These are phyloP conservation scores for Benthosema pterotum DNA, from an alignment of 2,797 vertebrate species.

Conservation along the genomic window DNA sequence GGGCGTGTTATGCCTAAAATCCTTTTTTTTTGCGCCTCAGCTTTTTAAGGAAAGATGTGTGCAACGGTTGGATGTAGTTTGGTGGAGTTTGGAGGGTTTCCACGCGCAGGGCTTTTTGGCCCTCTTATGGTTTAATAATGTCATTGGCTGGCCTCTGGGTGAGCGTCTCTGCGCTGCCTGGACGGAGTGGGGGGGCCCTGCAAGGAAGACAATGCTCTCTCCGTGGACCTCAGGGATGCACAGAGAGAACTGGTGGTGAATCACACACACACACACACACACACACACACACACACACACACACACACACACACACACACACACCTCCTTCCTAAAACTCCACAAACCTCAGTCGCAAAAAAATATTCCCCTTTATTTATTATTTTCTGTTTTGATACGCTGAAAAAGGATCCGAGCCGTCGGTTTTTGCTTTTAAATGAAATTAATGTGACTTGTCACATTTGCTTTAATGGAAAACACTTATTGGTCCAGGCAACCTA, in stretches of 20 bases:
- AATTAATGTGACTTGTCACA: background rate
- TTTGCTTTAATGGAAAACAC: slow-evolving; percentile 10
- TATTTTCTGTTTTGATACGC: background rate
- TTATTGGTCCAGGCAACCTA: too few species aligned
- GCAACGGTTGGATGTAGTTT: slow-evolving; percentile 28
- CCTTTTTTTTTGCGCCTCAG: background rate
- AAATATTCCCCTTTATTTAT: background rate
- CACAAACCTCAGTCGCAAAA: background rate
- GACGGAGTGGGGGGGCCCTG: slow-evolving; percentile 21
- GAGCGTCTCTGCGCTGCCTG: slow-evolving; percentile 38
- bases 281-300: too few species aligned
- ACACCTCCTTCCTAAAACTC: background rate
- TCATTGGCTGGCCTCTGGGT: slow-evolving; percentile 42
- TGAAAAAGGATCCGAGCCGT: background rate
- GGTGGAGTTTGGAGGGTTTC: slow-evolving; percentile 26
- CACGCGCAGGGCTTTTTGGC: slow-evolving; percentile 37
- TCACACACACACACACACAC: too few species aligned
- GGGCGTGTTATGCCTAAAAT: slow-evolving; percentile 8
- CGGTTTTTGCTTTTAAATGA: background rate
- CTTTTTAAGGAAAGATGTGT: slow-evolving; percentile 12
- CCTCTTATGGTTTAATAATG: slow-evolving; percentile 34
- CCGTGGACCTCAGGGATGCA: slow-evolving; percentile 63
- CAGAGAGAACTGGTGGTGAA: slow-evolving; percentile 64
- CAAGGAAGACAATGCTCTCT: slow-evolving; percentile 39
- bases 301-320: too few species aligned